Conservation (phyloP, 2,113 vertebrate species). For the Grammomys surdaster region DNA sequence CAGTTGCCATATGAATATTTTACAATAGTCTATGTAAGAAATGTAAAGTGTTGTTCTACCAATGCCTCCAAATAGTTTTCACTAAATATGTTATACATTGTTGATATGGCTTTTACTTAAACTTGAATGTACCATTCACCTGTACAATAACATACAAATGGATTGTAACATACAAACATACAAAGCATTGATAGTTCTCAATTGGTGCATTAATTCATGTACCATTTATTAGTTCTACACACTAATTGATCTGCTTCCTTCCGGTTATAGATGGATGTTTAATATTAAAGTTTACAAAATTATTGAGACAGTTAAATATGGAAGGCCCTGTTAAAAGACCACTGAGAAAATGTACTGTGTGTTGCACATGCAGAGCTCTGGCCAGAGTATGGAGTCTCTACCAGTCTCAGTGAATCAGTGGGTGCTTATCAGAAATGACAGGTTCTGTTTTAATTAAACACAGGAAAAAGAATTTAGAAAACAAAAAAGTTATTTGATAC, state of each 20-base stretch:
- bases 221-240: background rate
- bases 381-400: too few relatives aligned
- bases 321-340: background rate
- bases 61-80: background rate
- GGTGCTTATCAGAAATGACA: background rate
- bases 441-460: background rate
- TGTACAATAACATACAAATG: background rate
- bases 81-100: background rate
- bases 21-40: background rate
- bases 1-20: background rate
- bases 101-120: background rate
- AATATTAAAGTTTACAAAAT: background rate
- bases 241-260: background rate
- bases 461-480: background rate
- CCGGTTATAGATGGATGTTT: background rate
- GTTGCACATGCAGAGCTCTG: background rate
- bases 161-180: background rate
- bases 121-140: background rate
- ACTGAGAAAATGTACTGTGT: background rate
- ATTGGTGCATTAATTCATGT: background rate
- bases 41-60: background rate
- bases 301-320: background rate
- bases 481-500: background rate
- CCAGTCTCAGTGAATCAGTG: background rate
- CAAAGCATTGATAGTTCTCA: background rate